phyloP scores from a whole-genome alignment of 2,113 vertebrate species.

The Noctilio leporinus region DNA sequence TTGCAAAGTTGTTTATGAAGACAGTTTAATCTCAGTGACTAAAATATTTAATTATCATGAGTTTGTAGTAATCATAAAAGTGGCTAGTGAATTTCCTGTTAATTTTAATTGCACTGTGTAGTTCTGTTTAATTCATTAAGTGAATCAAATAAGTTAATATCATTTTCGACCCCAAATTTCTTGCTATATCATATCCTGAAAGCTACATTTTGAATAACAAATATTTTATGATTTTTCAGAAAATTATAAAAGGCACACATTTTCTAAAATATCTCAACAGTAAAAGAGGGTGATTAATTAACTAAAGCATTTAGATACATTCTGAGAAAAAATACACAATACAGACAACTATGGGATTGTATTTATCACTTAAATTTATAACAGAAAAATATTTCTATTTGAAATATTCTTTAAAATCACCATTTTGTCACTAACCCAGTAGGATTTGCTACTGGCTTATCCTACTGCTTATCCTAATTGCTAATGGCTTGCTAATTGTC shows the following conservation, averaged over 20 bases:
- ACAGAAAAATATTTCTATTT: background rate
- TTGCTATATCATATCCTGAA: background rate
- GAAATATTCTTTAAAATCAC: background rate
- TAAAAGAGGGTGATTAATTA: background rate
- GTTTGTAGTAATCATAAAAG: background rate
- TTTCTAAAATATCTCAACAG: background rate
- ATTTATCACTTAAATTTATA: background rate
- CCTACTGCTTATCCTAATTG: too few relatives aligned
- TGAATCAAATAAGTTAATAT: background rate
- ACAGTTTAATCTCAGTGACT: background rate
- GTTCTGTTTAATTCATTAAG: background rate
- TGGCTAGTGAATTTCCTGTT: background rate
- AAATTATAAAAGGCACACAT: background rate
- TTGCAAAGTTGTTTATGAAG: background rate
- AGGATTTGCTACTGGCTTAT: background rate
- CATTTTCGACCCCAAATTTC: background rate
- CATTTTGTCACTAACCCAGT: background rate
- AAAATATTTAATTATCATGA: background rate
- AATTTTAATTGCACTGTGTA: background rate
- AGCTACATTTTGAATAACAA: background rate
- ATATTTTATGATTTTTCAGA: background rate
- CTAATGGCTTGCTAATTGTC: background rate
- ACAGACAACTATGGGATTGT: background rate
- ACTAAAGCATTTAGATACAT: background rate
- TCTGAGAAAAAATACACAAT: background rate